phyloP scores from a whole-genome alignment of 2,888 invertebrate genomes.

The Panzeria rudis region DNA sequence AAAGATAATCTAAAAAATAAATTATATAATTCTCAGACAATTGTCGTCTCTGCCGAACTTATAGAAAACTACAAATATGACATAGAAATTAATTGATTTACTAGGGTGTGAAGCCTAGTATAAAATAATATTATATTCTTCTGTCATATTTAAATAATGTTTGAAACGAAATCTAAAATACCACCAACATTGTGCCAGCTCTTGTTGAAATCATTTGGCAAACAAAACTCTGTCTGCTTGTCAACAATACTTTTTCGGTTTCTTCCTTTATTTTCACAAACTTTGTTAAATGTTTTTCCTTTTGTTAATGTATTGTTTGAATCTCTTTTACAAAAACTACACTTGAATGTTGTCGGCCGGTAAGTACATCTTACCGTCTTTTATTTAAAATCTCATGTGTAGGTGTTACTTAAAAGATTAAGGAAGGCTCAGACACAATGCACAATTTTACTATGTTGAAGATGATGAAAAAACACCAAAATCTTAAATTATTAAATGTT shows the following conservation, averaged over 20 bases:
- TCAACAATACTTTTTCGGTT: background rate
- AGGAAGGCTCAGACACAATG: constrained; percentile 28
- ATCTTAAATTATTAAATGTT: constrained; percentile 69
- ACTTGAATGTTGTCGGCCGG: constrained; percentile 40
- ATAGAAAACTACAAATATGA: too few relatives aligned
- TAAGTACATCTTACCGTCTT: constrained; percentile 8
- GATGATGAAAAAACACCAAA: constrained; percentile 61
- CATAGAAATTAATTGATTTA: too few relatives aligned
- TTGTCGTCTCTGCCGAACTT: too few relatives aligned
- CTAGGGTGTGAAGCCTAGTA: too few relatives aligned
- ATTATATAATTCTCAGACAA: too few relatives aligned
- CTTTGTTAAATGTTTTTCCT: constrained; percentile 27
- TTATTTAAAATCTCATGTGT: constrained; percentile 51
- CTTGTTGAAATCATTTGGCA: constrained; percentile 3
- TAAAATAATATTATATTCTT: too few relatives aligned
- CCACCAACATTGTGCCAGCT: constrained; percentile 20
- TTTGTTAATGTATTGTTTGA: constrained; percentile 30
- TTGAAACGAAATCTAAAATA: background rate
- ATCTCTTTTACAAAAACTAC: constrained; percentile 36
- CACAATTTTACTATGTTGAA: constrained; percentile 75
- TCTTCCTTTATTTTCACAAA: constrained; percentile 24
- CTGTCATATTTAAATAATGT: too few relatives aligned
- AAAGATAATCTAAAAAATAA: too few relatives aligned
- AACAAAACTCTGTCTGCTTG: constrained; percentile 20
- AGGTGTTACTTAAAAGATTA: constrained; percentile 63